These are phyloP conservation scores for Dicrurus megarhynchus DNA, from an alignment of 2,113 vertebrate species.

Conservation along the genomic window DNA sequence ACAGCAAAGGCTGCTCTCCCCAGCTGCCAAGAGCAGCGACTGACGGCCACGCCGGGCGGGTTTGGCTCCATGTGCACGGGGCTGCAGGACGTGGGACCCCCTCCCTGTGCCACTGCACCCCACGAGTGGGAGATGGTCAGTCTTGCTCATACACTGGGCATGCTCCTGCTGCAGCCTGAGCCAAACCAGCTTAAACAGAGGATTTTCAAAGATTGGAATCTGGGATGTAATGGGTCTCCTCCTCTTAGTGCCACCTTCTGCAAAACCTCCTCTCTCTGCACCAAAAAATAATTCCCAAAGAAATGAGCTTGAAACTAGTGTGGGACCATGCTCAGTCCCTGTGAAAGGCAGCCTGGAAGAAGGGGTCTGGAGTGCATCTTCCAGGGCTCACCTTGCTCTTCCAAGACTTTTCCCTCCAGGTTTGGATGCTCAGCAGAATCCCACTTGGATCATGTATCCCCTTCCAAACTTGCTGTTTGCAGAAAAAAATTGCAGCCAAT, in stretches of 20 bases:
- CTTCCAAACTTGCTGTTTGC: not conserved
- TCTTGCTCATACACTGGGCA: rapidly evolving
- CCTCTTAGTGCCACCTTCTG: not conserved
- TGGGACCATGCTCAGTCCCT: not conserved
- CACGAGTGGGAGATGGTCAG: rapidly evolving
- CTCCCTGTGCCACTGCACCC: rapidly evolving
- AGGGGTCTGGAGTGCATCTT: not conserved
- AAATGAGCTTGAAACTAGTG: not conserved
- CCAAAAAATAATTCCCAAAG: not conserved
- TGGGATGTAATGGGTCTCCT: not conserved
- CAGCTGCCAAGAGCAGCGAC: not conserved
- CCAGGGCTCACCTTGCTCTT: not conserved
- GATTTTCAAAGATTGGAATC: not conserved
- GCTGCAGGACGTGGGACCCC: not conserved
- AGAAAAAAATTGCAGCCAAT: not conserved
- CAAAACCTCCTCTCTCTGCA: not conserved
- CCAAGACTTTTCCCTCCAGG: not conserved
- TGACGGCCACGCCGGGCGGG: rapidly evolving
- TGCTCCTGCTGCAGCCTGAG: not conserved
- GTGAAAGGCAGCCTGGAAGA: not conserved
- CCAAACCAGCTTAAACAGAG: not conserved
- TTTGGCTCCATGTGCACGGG: rapidly evolving
- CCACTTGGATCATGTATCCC: not conserved
- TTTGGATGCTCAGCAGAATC: not conserved
- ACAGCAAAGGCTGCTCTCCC: not conserved